phyloP scores from a whole-genome alignment of 2,888 invertebrate species.

The Watsonalla binaria region DNA sequence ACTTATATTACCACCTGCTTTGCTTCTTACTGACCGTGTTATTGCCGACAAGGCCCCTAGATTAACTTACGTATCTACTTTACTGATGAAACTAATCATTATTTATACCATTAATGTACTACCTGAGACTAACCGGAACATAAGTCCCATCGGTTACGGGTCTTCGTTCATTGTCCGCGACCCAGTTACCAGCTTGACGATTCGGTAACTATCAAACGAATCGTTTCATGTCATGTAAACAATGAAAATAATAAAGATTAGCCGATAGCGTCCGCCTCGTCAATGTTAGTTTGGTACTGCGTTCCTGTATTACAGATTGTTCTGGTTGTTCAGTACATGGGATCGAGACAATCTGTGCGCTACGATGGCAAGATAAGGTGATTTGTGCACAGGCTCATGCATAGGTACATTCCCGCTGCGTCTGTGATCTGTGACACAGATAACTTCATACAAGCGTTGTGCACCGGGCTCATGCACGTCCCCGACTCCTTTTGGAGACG shows the following conservation, averaged over 20 bases:
- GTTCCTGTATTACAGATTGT: constrained; percentile 38
- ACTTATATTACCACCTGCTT: not conserved
- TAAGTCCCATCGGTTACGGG: constrained; percentile 29
- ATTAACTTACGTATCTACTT: not conserved
- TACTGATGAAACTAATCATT: not conserved
- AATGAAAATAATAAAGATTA: constrained; percentile 41
- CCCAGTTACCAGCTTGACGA: constrained; percentile 38
- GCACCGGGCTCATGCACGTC: constrained; percentile 41
- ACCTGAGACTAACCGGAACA: constrained; percentile 7
- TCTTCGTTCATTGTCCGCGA: constrained; percentile 33
- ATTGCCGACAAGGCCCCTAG: too few species aligned
- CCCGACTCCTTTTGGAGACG: constrained; percentile 18
- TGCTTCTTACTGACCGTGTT: too few species aligned
- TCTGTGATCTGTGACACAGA: constrained; percentile 57
- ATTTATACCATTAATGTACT: not conserved
- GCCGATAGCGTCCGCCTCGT: constrained; percentile 31
- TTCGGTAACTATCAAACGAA: constrained; percentile 41
- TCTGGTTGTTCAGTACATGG: constrained; percentile 48
- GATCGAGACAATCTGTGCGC: constrained; percentile 32
- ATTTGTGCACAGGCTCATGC: constrained; percentile 30
- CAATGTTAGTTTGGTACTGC: constrained; percentile 25
- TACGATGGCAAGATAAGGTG: constrained; percentile 39
- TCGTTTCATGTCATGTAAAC: constrained; percentile 42
- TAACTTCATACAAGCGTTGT: constrained; percentile 50
- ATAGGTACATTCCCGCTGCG: constrained; percentile 34